Conservation (phyloP, 2,888 invertebrate species). For the Mesodorylaimus sp. region DNA sequence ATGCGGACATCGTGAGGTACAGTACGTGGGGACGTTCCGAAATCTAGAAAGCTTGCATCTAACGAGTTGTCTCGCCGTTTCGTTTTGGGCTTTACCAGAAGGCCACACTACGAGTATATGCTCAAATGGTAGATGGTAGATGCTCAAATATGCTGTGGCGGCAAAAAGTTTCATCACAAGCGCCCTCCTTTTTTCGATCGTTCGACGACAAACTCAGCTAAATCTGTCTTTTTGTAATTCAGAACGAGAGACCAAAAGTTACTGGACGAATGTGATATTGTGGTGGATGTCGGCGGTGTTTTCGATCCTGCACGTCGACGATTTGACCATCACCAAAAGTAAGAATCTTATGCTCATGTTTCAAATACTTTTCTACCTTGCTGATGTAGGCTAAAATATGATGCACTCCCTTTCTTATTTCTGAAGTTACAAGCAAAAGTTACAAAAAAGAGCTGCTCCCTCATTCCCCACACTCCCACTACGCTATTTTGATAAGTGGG, state of each 20-base stretch:
- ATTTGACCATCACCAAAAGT: constrained; percentile 86
- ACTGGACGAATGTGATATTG: constrained; percentile 65
- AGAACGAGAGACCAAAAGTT: constrained; percentile 42
- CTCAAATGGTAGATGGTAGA: no score
- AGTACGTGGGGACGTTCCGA: background rate
- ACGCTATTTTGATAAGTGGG: no score
- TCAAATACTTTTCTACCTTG: background rate
- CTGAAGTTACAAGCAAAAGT: background rate
- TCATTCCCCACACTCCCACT: background rate
- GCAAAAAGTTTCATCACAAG: no score
- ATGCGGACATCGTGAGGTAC: constrained; percentile 55
- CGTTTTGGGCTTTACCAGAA: no score
- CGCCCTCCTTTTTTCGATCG: no score
- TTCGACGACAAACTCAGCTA: no score
- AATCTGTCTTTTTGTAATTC: no score
- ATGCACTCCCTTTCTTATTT: background rate
- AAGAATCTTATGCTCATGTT: constrained; percentile 9
- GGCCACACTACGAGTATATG: no score
- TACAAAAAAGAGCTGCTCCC: background rate
- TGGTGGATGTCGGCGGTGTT: constrained; percentile 77
- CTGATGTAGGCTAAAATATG: background rate
- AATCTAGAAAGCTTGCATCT: constrained; percentile 7
- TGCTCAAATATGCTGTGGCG: no score
- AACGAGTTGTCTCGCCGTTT: no score
- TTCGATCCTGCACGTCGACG: constrained; percentile 55